phyloP scores from a whole-genome alignment of 2,888 invertebrate species.

The Archips crataeganus region DNA sequence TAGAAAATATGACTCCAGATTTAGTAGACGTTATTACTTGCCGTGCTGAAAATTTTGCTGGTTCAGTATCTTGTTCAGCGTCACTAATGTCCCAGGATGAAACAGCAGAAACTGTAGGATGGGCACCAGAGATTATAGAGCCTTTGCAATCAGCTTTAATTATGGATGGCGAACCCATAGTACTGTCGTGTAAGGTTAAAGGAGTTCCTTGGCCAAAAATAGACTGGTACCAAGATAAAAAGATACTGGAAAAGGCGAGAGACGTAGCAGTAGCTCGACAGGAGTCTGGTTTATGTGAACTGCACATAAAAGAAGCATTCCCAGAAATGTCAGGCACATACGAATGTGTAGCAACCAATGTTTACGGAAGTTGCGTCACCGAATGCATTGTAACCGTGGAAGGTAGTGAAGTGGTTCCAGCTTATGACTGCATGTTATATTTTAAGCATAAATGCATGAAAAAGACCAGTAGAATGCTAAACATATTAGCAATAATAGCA shows the following conservation, averaged over 20 bases:
- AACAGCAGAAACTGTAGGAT: conserved; percentile 65
- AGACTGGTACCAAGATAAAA: conserved; percentile 92
- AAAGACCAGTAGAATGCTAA: conserved; percentile 33
- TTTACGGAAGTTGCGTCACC: conserved; percentile 92
- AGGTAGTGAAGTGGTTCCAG: conserved; percentile 85
- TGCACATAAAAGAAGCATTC: conserved; percentile 94
- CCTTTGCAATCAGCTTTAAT: conserved; percentile 91
- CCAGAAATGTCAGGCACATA: conserved; percentile 96
- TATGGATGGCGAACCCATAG: conserved; percentile 96
- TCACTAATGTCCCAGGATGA: conserved; percentile 87
- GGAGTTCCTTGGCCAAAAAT: conserved; percentile 93
- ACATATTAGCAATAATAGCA: conserved; percentile 24
- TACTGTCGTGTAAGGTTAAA: conserved; percentile 89
- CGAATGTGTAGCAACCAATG: conserved; percentile 92
- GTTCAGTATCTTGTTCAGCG: conserved; percentile 95
- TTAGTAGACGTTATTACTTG: conserved; percentile 93
- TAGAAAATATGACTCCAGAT: conserved; percentile 90
- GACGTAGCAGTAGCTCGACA: conserved; percentile 91
- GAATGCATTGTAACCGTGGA: conserved; percentile 92
- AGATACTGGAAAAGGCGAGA: conserved; percentile 90
- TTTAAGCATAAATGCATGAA: conserved; percentile 48
- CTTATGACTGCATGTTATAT: conserved; percentile 59
- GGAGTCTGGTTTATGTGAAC: conserved; percentile 91
- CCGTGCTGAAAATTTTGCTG: conserved; percentile 95
- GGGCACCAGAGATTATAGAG: conserved; percentile 90